phyloP scores from a whole-genome alignment of 2,888 invertebrate genomes.

The Brachycybe producta region DNA sequence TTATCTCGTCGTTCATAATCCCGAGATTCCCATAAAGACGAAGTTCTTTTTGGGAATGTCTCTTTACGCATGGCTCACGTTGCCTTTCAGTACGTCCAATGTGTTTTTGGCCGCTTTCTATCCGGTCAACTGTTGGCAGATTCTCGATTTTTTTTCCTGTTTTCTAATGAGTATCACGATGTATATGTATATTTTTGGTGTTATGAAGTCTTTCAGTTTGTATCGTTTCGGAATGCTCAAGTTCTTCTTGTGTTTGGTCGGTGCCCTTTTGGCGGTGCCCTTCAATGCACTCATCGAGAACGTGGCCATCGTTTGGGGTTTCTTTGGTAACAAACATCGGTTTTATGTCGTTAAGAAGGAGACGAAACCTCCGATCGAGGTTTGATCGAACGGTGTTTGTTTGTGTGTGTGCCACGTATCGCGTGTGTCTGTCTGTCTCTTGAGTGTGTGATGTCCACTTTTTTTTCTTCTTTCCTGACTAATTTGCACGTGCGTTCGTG shows the following conservation, averaged over 20 bases:
- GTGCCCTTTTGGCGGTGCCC: slow-evolving; percentile 80
- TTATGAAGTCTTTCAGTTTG: slow-evolving; percentile 86
- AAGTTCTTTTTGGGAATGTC: slow-evolving; percentile 72
- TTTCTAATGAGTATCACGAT: slow-evolving; percentile 88
- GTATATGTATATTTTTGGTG: slow-evolving; percentile 96
- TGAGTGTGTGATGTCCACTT: no score
- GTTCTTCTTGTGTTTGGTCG: slow-evolving; percentile 65
- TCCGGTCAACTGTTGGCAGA: slow-evolving; percentile 56
- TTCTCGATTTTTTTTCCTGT: slow-evolving; percentile 73
- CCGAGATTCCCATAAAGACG: slow-evolving; percentile 60
- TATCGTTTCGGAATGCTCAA: slow-evolving; percentile 68
- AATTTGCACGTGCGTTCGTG: no score
- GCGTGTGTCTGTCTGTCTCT: no score
- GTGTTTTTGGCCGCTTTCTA: slow-evolving; percentile 67
- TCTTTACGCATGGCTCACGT: slow-evolving; percentile 90
- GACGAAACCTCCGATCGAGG: slow-evolving; percentile 32
- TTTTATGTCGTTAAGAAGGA: slow-evolving; percentile 96
- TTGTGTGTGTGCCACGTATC: background rate
- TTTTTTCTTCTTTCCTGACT: no score
- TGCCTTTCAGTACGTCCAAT: slow-evolving; percentile 85
- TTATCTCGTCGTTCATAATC: slow-evolving; percentile 35
- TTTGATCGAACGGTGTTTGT: background rate
- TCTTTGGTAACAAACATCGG: slow-evolving; percentile 86
- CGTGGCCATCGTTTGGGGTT: slow-evolving; percentile 85
- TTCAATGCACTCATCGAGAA: slow-evolving; percentile 90